Percentiles rank a stretch among this genome's conserved stretches.
Conservation (phyloP, 2,888 invertebrate species). For the Drosophila pseudotalamancana region DNA sequence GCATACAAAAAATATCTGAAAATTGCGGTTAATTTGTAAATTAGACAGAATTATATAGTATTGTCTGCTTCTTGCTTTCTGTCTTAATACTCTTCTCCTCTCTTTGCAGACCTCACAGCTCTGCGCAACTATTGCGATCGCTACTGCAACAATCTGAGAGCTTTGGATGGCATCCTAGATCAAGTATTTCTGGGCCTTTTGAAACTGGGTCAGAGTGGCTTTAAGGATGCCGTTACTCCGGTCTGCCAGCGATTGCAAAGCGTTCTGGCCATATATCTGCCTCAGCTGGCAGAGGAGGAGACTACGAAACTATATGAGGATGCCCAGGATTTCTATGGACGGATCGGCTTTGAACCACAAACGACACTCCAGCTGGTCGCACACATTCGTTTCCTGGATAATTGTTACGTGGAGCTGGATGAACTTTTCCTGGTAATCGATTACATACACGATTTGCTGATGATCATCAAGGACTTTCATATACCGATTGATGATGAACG, state of each 20-base stretch:
- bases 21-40: no score
- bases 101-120: conserved; percentile 85
- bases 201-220: conserved; percentile 88
- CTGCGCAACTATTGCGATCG: conserved; percentile 89
- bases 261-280: conserved; percentile 87
- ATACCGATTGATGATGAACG: conserved; percentile 91
- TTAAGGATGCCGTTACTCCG: conserved; percentile 89
- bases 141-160: conserved; percentile 89
- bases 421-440: conserved; percentile 90
- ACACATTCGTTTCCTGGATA: conserved; percentile 86
- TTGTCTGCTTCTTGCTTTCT: no score
- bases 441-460: conserved; percentile 92
- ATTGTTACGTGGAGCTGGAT: conserved; percentile 88
- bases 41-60: no score
- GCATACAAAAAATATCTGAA: no score
- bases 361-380: conserved; percentile 89
- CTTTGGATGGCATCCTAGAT: conserved; percentile 88
- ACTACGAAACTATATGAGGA: conserved; percentile 83
- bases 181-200: conserved; percentile 90
- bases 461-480: conserved; percentile 91
- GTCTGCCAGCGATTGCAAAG: conserved; percentile 89
- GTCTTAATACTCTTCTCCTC: neutral
- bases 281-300: conserved; percentile 88
- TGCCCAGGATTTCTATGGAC: conserved; percentile 86
- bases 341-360: conserved; percentile 88